Base-by-base conservation (phyloP, 2,113 vertebrate species). In the Mirza zaza region DNA sequence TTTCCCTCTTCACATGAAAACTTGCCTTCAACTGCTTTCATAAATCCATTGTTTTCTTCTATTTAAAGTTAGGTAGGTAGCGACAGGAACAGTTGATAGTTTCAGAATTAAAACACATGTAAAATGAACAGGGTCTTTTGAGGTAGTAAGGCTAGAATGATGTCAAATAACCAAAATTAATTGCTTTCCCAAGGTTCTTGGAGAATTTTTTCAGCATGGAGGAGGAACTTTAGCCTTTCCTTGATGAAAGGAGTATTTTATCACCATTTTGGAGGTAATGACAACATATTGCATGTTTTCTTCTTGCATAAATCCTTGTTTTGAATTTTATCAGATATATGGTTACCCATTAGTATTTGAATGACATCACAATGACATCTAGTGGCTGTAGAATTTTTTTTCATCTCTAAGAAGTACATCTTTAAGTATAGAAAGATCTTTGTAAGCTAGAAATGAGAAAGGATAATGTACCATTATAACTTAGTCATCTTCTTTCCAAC, bases 331-430 rank as follows among this genome's bases (percentile, higher is more conserved):
- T 75, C 27, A 88, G 77, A 76, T 59, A 55, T 65, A n/a, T 61
- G 18, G 15, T 75, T 89, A 14, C 59, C 36, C n/a, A 82, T 97
- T 50, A 67, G n/a, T 89, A 50, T 90, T 95, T 90, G 87, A 97
- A 71, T 94, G 91, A 96, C 73, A 92, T 94, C 73, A 87, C 45
- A 94, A 92, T 96, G 96, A 97, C 91, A 94, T 92, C 87, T 94
- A 94, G 91, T 96, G 77, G 79, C 39, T 96, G n/a, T 77, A 82
- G 39, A 84, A 63, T 52, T 88, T 96, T 95, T 80, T 96, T 97
- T 94, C 29, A 90, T 83, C 61, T 96, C 77, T 18, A 36, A n/a
- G 39, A 95, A 91, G 32, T 70, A 36, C 1, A 50, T 75, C 25
- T 92, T 81, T 82, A 90, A 83, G 50, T 65, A 34, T 52, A 79